A percentile compares a stretch with the other conserved stretches of the same genome.
Conservation (phyloP, 1,140 invertebrate genomes). For the Saccostrea echinata region DNA sequence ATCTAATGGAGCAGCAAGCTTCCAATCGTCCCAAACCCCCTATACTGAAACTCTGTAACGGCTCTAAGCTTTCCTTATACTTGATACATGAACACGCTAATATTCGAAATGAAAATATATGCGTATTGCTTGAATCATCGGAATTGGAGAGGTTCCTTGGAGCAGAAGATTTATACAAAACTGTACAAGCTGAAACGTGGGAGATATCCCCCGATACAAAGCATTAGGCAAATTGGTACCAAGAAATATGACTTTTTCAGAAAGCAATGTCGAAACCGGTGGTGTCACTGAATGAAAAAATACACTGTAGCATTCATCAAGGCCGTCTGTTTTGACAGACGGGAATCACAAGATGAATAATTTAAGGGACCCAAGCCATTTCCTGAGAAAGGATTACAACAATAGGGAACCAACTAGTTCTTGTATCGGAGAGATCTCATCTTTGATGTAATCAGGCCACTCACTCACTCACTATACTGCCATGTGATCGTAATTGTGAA, state of each 20-base stretch:
- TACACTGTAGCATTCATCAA: constrained; percentile 24
- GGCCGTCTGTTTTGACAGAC: constrained; percentile 24
- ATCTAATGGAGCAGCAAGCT: background rate
- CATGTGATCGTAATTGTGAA: constrained; percentile 1
- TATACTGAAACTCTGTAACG: background rate
- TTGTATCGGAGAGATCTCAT: constrained; percentile 33
- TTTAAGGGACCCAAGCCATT: constrained; percentile 30
- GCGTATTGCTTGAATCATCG: constrained; percentile 28
- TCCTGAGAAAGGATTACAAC: constrained; percentile 26
- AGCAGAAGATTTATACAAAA: constrained; percentile 28
- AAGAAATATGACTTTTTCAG: constrained; percentile 28
- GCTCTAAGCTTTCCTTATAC: background rate
- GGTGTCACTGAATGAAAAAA: constrained; percentile 34
- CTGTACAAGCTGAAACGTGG: constrained; percentile 8
- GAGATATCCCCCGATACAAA: constrained; percentile 35
- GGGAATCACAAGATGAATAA: constrained; percentile 31
- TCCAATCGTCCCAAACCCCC: background rate
- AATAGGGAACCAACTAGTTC: background rate
- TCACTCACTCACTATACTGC: constrained; percentile 10
- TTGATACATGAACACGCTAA: constrained; percentile 25
- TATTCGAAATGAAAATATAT: constrained; percentile 32
- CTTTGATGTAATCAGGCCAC: background rate
- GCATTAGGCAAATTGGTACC: constrained; percentile 35
- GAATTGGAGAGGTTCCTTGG: constrained; percentile 21
- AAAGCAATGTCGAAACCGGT: constrained; percentile 18